These are phyloP conservation scores for Lucilia cuprina DNA, from an alignment of 1,140 invertebrate species.

Conservation along the genomic window DNA sequence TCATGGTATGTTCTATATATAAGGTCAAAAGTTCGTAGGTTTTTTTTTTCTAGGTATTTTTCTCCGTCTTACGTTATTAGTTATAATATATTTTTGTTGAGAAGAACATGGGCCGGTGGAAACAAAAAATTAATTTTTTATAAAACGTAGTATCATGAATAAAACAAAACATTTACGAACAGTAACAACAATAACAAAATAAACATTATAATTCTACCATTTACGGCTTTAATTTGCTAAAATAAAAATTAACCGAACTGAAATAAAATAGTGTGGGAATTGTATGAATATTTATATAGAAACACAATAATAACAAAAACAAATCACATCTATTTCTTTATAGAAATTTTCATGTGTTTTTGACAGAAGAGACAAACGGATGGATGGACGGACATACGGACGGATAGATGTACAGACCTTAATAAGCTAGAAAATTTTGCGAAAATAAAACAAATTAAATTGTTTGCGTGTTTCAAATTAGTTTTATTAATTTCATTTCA, in stretches of 20 bases:
- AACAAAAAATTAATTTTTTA: background rate
- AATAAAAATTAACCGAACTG: background rate
- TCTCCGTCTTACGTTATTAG: too few species aligned
- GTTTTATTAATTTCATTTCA: constrained; percentile 2
- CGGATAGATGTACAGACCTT: background rate
- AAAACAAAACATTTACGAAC: background rate
- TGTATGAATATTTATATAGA: background rate
- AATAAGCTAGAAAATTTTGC: background rate
- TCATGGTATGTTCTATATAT: background rate
- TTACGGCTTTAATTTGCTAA: background rate
- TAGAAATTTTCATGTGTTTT: background rate
- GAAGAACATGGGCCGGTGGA: too few species aligned
- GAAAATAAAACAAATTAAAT: background rate
- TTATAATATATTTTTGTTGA: background rate
- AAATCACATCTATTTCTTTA: background rate
- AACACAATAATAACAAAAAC: background rate
- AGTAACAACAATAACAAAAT: background rate
- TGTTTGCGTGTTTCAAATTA: constrained; percentile 3
- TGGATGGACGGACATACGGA: too few species aligned
- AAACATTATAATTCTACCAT: background rate
- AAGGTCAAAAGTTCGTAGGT: constrained; percentile 8
- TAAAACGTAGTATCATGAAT: constrained; percentile 13
- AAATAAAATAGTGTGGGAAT: constrained; percentile 2
- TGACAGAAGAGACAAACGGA: background rate
- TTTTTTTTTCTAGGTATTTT: background rate